Conservation (phyloP, 1,140 invertebrate genomes). For the Lepidotrigona ventralis region DNA sequence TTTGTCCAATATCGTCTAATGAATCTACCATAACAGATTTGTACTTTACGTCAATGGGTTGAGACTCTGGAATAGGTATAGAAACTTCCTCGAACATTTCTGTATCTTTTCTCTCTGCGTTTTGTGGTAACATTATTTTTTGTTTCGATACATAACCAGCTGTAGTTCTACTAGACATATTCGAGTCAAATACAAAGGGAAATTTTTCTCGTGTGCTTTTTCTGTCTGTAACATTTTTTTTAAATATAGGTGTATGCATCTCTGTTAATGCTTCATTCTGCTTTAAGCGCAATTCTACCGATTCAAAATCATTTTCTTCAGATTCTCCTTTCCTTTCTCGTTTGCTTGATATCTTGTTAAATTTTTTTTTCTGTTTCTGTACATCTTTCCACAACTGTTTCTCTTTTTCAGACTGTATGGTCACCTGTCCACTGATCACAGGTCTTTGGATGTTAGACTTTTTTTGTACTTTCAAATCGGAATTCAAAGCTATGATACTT, state of each 20-base stretch:
- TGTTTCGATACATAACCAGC: constrained; percentile 89
- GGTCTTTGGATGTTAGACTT: constrained; percentile 54
- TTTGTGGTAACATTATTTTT: constrained; percentile 90
- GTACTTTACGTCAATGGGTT: constrained; percentile 85
- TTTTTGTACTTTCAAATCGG: constrained; percentile 73
- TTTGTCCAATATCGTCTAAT: constrained; percentile 92
- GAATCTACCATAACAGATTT: constrained; percentile 85
- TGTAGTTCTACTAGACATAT: constrained; percentile 84
- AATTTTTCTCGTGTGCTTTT: constrained; percentile 83
- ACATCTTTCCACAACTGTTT: constrained; percentile 90
- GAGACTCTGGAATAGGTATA: constrained; percentile 88
- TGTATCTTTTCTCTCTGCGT: constrained; percentile 85
- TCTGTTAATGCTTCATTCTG: constrained; percentile 78
- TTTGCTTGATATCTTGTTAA: constrained; percentile 82
- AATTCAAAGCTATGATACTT: constrained; percentile 78
- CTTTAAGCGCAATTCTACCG: constrained; percentile 75
- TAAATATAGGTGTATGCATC: constrained; percentile 75
- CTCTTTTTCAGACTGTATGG: constrained; percentile 92
- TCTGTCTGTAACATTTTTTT: constrained; percentile 55
- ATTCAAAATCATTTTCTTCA: constrained; percentile 79
- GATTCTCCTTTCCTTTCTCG: constrained; percentile 80
- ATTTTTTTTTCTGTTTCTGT: constrained; percentile 93
- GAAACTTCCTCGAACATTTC: constrained; percentile 92
- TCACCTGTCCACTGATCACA: constrained; percentile 86
- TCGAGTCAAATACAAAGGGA: constrained; percentile 92